These are phyloP conservation scores for Pseudolycoriella hygida DNA, from an alignment of 2,888 invertebrate species.

Conservation along the genomic window DNA sequence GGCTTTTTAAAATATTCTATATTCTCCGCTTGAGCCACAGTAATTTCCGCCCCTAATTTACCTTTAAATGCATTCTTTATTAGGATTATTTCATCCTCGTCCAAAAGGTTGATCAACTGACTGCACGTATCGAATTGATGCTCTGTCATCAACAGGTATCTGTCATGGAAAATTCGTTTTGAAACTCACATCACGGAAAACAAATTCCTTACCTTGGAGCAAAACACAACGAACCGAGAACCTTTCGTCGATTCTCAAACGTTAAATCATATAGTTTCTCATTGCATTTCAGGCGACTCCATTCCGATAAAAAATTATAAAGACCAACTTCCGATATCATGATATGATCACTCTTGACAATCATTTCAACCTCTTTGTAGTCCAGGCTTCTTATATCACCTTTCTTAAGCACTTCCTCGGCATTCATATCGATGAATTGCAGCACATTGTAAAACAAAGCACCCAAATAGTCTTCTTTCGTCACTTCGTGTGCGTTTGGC, in stretches of 20 bases:
- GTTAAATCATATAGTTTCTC: constrained; percentile 24
- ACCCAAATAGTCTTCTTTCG: constrained; percentile 26
- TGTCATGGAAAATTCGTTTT: too few species aligned
- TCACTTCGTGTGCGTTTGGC: constrained; percentile 9
- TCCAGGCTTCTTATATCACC: constrained; percentile 22
- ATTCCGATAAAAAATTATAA: constrained; percentile 26
- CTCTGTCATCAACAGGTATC: background rate
- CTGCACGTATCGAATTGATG: background rate
- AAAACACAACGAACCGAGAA: constrained; percentile 26
- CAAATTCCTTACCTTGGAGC: constrained; percentile 19
- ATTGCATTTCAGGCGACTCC: constrained; percentile 26
- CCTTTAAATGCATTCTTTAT: constrained; percentile 24
- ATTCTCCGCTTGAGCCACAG: constrained; percentile 24
- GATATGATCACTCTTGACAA: constrained; percentile 26
- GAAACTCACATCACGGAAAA: background rate
- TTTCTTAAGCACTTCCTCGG: constrained; percentile 23
- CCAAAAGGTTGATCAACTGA: constrained; percentile 15
- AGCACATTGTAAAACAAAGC: constrained; percentile 26
- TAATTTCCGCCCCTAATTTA: constrained; percentile 23
- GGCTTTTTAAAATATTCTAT: constrained; percentile 25
- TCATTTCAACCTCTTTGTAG: constrained; percentile 28
- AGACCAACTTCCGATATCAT: constrained; percentile 24
- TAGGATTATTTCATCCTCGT: constrained; percentile 21
- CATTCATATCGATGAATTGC: constrained; percentile 29
- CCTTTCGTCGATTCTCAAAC: constrained; percentile 25